Conservation (phyloP, 1,140 invertebrate species). For the Drosophila ananassae region DNA sequence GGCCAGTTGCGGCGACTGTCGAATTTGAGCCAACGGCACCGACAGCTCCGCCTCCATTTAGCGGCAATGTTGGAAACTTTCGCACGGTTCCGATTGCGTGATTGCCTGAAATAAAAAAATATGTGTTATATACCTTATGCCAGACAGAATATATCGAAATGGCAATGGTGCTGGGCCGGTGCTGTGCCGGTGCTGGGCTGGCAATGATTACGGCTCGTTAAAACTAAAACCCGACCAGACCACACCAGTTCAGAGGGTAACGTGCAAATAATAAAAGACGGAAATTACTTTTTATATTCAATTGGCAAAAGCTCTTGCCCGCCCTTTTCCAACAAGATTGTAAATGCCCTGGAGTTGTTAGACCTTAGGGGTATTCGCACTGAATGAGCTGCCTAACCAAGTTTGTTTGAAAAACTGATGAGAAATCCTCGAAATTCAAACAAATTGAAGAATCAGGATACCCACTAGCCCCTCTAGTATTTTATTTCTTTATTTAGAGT, state of each 20-base stretch:
- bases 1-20: conserved; percentile 49
- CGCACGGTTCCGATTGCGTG: conserved; percentile 84
- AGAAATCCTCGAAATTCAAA: neutral
- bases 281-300: conserved; percentile 82
- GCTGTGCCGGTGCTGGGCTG: conserved; percentile 23
- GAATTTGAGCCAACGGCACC: conserved; percentile 47
- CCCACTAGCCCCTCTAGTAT: too few species aligned
- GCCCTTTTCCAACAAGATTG: conserved; percentile 18
- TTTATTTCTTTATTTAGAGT: conserved; percentile 50
- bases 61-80: conserved; percentile 84
- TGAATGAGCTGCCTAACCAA: neutral
- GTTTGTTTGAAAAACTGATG: neutral
- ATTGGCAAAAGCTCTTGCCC: conserved; percentile 51
- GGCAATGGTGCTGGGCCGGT: conserved; percentile 27
- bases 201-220: conserved; percentile 64
- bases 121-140: conserved; percentile 8
- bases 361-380: neutral
- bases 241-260: conserved; percentile 17
- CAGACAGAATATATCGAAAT: conserved; percentile 48
- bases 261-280: conserved; percentile 77
- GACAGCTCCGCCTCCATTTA: conserved; percentile 68
- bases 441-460: neutral
- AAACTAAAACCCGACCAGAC: conserved; percentile 53
- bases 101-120: conserved; percentile 79
- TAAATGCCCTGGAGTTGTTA: conserved; percentile 31